Evolutionary conservation across 2,888 invertebrate species (phyloP), one percentile per base, ranked within the genome.

Genomic region (Gerris lacustris): DNA sequence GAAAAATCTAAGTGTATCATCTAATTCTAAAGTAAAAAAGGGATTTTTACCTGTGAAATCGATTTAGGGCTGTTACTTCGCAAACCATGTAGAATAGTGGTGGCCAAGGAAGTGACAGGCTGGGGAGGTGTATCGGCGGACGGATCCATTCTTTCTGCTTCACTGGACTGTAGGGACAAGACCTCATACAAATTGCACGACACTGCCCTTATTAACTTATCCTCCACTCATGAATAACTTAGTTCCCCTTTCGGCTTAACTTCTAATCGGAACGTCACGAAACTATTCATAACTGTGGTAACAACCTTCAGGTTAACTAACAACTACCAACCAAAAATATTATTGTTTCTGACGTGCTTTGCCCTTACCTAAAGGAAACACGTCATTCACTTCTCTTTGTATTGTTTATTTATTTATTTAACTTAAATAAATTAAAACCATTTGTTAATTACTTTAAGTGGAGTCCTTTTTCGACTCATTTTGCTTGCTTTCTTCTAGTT

Each of bases 241-340:
- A 55, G 9, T 55, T 55, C 15, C 15, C 15, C 15, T 55, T 55
- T 31, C 31, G 31, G 31, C 55, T 55, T 55, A 11, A 2, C 15
- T 55, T 55, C 55, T 55, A 55, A 55, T 55, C 9, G 55, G 9
- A 55, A 55, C 55, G 55, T 55, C 55, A 55, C 55, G 55, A 55
- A 55, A 55, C 11, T 15, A 55, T 55, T 55, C 55, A 55, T 55
- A 55, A 55, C 55, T 31, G 31, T 31, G 31, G 31, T 31, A 31
- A 31, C 31, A 31, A 31, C 31, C 31, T 31, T 31, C 31, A 31
- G 31, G 31, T 31, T 31, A 31, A 31, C 31, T 31, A 31, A 31
- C 31, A 31, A 31, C 31, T 31, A 31, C 31, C 31, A 31, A 31
- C 31, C 31, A 31, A 31, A 31, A 31, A 31, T 31, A 31, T 31